These are phyloP conservation scores for Diarsia rubi DNA, from an alignment of 2,888 invertebrate genomes.

Conservation along the genomic window DNA sequence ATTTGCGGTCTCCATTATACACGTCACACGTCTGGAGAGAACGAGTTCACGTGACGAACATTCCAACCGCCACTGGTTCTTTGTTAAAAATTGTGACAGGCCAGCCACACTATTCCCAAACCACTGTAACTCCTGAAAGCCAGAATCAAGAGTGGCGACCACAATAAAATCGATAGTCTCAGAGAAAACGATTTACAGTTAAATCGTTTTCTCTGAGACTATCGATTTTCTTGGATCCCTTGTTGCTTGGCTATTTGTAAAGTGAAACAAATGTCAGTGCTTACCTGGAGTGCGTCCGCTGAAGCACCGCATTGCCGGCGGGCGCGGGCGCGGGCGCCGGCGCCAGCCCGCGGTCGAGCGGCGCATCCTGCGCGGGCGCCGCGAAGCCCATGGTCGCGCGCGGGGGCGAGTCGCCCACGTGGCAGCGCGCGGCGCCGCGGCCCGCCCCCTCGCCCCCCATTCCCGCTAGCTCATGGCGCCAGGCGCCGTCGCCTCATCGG, in stretches of 20 bases:
- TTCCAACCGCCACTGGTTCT: neutral
- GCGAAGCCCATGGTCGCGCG: constrained; percentile 90
- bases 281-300: constrained; percentile 94
- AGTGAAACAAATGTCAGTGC: constrained; percentile 20
- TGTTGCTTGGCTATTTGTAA: too few relatives aligned
- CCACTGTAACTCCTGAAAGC: too few relatives aligned
- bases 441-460: constrained; percentile 92
- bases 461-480: constrained; percentile 89
- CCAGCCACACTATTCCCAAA: too few relatives aligned
- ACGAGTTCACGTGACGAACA: neutral
- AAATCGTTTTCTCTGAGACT: too few relatives aligned
- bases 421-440: constrained; percentile 92
- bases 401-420: constrained; percentile 92
- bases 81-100: too few relatives aligned
- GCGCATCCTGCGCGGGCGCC: constrained; percentile 91
- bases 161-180: too few relatives aligned
- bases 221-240: too few relatives aligned
- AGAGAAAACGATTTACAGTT: too few relatives aligned
- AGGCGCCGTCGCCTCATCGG: constrained; percentile 81
- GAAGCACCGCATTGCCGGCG: constrained; percentile 87
- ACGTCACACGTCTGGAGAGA: too few relatives aligned
- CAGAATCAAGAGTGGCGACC: too few relatives aligned
- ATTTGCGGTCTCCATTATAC: neutral
- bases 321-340: constrained; percentile 87
- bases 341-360: constrained; percentile 89